A percentile compares a stretch with the other conserved stretches of the same genome.
These are phyloP conservation scores for Girardia tigrina DNA, from an alignment of 2,888 invertebrate genomes.

Conservation along the genomic window DNA sequence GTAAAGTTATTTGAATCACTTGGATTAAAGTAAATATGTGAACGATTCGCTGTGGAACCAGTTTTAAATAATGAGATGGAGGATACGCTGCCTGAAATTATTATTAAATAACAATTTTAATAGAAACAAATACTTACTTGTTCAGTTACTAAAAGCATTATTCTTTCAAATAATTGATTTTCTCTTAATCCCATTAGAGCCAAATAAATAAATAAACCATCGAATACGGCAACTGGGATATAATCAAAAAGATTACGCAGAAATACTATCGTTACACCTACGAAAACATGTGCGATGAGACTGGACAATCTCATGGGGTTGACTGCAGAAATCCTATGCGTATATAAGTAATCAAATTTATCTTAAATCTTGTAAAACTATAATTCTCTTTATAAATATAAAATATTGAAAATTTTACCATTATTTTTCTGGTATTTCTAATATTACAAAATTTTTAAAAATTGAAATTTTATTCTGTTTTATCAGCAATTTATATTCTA, in stretches of 20 bases:
- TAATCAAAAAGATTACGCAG: not conserved
- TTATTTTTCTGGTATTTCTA: no score
- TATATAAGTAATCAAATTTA: no score
- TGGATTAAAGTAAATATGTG: not conserved
- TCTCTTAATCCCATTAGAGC: not conserved
- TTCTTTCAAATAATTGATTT: conserved; percentile 19
- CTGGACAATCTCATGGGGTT: not conserved
- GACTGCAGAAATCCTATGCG: not conserved
- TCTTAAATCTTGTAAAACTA: no score
- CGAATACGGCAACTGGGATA: not conserved
- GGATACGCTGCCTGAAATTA: not conserved
- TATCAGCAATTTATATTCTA: no score
- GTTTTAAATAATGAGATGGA: not conserved
- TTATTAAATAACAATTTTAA: not conserved
- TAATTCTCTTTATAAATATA: no score
- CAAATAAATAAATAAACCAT: conserved; percentile 6
- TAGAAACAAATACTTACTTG: not conserved
- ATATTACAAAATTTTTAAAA: no score
- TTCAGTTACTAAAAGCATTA: not conserved
- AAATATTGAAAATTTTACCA: no score
- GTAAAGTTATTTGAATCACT: not conserved
- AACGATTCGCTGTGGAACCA: not conserved
- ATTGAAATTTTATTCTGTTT: no score
- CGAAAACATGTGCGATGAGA: not conserved
- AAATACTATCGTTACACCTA: not conserved